Percentiles rank a stretch among this genome's conserved stretches.
These are phyloP conservation scores for Formicarius rufipectus DNA, from an alignment of 2,113 vertebrate genomes.

Conservation along the genomic window DNA sequence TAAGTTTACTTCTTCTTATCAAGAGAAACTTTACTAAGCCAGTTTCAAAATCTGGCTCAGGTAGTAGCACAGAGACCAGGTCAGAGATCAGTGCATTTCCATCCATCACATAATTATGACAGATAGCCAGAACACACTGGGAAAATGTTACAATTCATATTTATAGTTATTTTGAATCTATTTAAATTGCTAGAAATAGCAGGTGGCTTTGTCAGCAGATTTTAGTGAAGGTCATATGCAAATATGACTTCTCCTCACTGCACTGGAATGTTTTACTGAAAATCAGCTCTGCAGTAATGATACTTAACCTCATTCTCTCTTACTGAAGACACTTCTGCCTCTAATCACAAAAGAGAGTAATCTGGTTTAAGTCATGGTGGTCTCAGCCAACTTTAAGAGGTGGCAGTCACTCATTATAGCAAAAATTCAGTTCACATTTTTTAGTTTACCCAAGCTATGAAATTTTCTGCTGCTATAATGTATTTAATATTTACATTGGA, in stretches of 20 bases:
- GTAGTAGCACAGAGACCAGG: background rate
- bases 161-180: background rate
- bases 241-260: background rate
- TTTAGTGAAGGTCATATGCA: background rate
- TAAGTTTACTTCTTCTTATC: conserved; percentile 49
- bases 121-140: background rate
- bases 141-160: background rate
- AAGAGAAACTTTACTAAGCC: conserved; percentile 35
- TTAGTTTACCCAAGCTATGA: background rate
- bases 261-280: background rate
- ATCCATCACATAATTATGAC: background rate
- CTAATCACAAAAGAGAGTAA: background rate
- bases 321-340: background rate
- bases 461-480: background rate
- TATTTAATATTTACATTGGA: background rate
- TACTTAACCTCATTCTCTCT: background rate
- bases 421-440: background rate
- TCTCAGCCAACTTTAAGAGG: background rate
- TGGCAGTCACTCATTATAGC: background rate
- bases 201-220: background rate
- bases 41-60: conserved; percentile 37
- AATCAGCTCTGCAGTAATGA: background rate
- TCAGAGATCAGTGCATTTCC: background rate
- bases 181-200: background rate
- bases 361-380: background rate